Evolutionary conservation across 2,113 vertebrate species (phyloP).

Genomic region (Castor canadensis): DNA sequence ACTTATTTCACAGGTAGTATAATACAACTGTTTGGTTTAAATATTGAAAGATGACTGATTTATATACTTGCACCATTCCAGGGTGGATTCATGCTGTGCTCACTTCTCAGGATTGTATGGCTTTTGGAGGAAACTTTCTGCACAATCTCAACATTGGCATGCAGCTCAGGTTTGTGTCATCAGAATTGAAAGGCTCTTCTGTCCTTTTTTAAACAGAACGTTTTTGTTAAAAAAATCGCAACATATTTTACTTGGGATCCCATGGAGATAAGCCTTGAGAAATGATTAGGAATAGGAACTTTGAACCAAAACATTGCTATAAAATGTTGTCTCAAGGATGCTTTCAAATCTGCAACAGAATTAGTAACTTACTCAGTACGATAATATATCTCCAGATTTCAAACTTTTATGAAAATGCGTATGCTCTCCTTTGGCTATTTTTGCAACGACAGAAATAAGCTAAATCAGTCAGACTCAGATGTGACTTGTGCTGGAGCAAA

Average conservation of each 20-base stretch:
- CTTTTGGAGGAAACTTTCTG: constrained; percentile 99
- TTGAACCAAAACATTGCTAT: neutral
- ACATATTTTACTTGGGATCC: constrained; percentile 46
- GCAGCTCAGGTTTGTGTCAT: constrained; percentile 95
- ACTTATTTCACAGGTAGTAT: neutral
- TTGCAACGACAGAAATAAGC: constrained; percentile 35
- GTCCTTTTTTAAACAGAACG: constrained; percentile 45
- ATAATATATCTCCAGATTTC: constrained; percentile 49
- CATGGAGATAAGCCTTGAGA: constrained; percentile 55
- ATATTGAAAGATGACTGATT: neutral
- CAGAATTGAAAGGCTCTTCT: neutral
- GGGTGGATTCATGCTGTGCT: constrained; percentile 99
- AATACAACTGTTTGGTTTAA: neutral
- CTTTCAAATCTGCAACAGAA: constrained; percentile 60
- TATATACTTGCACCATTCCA: constrained; percentile 77
- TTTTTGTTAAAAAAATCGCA: constrained; percentile 39
- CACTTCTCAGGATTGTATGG: constrained; percentile 99
- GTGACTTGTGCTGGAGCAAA: constrained; percentile 51
- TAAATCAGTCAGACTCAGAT: constrained; percentile 63
- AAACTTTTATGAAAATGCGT: constrained; percentile 2
- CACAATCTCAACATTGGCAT: constrained; percentile 99
- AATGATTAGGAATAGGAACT: constrained; percentile 28
- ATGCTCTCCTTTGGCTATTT: constrained; percentile 44
- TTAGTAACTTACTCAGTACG: constrained; percentile 56
- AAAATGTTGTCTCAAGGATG: neutral